Percentiles rank a stretch among this genome's conserved stretches.
Conservation (phyloP, 2,888 invertebrate species). For the Trachelus iudaicus region DNA sequence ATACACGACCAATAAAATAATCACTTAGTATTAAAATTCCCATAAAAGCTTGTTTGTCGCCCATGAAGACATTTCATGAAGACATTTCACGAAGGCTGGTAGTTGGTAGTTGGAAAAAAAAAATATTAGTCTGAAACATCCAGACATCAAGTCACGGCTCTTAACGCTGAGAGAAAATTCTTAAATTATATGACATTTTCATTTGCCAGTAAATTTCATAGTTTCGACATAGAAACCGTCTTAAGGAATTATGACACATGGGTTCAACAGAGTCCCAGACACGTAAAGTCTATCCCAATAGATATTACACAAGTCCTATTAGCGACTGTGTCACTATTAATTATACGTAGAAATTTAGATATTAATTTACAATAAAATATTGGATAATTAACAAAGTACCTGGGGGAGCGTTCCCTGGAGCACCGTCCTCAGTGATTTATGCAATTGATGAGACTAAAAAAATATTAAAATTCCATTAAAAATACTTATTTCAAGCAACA, state of each 20-base stretch:
- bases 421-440: neutral
- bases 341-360: neutral
- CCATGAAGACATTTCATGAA: neutral
- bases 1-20: neutral
- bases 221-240: neutral
- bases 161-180: neutral
- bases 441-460: no score
- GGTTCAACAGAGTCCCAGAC: neutral
- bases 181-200: neutral
- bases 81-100: neutral
- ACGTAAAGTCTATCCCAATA: neutral
- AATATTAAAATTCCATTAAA: no score
- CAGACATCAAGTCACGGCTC: neutral
- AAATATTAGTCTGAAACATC: neutral
- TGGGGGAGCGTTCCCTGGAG: neutral
- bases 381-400: no score
- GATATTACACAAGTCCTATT: neutral
- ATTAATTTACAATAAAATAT: neutral
- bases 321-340: neutral
- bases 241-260: neutral
- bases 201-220: neutral
- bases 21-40: neutral
- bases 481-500: no score
- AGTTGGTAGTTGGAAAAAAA: neutral
- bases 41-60: neutral